Evolutionary conservation across 2,888 invertebrate species (phyloP), one percentile per base, ranked within the genome.

Genomic region (Melipona beecheii): DNA sequence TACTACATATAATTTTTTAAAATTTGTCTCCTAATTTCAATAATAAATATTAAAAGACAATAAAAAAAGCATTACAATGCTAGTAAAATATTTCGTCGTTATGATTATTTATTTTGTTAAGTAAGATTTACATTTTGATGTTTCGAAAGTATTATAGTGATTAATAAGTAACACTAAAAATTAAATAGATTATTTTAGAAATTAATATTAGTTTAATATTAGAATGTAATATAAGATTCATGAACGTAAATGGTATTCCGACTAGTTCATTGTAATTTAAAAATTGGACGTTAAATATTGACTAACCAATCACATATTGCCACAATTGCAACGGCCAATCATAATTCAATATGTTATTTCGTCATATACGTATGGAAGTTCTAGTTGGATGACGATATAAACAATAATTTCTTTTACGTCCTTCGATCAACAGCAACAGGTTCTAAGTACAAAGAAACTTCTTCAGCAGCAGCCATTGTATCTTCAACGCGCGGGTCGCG

Each of bases 381-480:
- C 73, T 84, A 65, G 84, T 87, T 87, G 87, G 87, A 64, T 64
- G 82, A 81, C 69, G 66, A 69, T 75, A 72, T 77, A 84, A 86
- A 84, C 71, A 78, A 78, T 77, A 66, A 76, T 78, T 84, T 83
- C 85, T 85, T 85, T 76, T 84, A 83, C 78, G 79, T 72, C 75
- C 75, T 76, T 60, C 76, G 76, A 79, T 80, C 65, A 75, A 31
- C 76, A 87, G 87, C 87, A 87, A 88, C 87, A 87, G 87, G 87
- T 85, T 83, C 78, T 71, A 76, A 81, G 77, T 86, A 86, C 81
- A 83, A 86, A 84, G 80, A 75, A 60, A 77, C 58, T 75, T 75
- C 72, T 64, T 58, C 2, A 62, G 36, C 2, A 62, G 36, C 73
- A 82, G 80, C 80, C 80, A 83, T 86, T 86, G 50, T 81, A 81